phyloP scores from a whole-genome alignment of 2,888 invertebrate species.

The Ochropleura plecta region DNA sequence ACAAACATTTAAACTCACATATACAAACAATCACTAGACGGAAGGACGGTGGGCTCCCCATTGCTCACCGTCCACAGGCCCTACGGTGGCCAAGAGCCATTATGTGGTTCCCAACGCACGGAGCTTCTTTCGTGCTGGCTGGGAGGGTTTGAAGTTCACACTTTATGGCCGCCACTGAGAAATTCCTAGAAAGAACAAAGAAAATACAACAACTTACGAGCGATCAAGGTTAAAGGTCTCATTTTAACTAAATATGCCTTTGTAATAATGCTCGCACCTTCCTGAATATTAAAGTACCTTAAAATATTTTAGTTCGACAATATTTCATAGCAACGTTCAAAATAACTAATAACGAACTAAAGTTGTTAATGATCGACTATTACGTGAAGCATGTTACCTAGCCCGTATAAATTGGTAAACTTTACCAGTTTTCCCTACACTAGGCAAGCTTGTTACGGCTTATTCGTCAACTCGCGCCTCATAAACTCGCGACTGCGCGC shows the following conservation, averaged over 20 bases:
- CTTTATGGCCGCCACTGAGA: background rate
- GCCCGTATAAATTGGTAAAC: slow-evolving; percentile 25
- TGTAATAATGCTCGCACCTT: background rate
- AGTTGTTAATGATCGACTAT: slow-evolving; percentile 30
- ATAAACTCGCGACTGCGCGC: too few relatives aligned
- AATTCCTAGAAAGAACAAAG: background rate
- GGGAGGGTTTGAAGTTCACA: background rate
- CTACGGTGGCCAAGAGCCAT: too few relatives aligned
- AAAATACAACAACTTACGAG: background rate
- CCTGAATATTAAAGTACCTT: background rate
- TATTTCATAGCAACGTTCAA: background rate
- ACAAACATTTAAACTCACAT: too few relatives aligned
- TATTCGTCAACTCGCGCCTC: too few relatives aligned
- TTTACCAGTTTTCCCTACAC: slow-evolving; percentile 25
- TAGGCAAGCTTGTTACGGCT: slow-evolving; percentile 1
- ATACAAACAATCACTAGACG: too few relatives aligned
- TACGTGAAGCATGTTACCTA: background rate
- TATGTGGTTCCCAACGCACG: too few relatives aligned
- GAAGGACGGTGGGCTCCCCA: too few relatives aligned
- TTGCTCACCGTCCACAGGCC: too few relatives aligned
- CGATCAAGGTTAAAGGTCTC: background rate
- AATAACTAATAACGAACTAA: slow-evolving; percentile 27
- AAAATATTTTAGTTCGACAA: background rate
- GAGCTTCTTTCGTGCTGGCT: too few relatives aligned
- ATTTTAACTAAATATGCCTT: background rate